phyloP scores from a whole-genome alignment of 2,797 vertebrate genomes.

The Pagetopsis macropterus region DNA sequence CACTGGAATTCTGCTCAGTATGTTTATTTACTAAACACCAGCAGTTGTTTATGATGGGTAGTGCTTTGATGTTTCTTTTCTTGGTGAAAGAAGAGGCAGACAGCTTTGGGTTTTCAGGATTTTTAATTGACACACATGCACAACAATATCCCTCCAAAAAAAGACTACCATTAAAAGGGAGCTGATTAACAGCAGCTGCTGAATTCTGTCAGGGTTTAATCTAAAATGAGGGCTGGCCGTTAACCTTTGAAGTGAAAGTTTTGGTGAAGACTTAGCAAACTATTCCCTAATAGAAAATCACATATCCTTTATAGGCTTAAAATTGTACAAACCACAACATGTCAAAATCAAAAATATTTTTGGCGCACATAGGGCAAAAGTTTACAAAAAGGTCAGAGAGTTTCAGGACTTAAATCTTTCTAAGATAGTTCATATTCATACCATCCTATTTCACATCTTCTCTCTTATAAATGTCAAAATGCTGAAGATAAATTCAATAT shows the following conservation, averaged over 20 bases:
- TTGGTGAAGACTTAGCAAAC: conserved; percentile 14
- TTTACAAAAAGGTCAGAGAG: conserved; percentile 20
- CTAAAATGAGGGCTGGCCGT: conserved; percentile 9
- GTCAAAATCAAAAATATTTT: conserved; percentile 16
- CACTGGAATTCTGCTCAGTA: conserved; percentile 23
- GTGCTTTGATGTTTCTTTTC: conserved; percentile 27
- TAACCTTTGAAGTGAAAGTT: conserved; percentile 20
- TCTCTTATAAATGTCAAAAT: conserved; percentile 61
- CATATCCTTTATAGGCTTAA: not conserved
- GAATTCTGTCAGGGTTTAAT: conserved; percentile 36
- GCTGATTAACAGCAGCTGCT: conserved; percentile 7
- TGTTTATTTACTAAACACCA: conserved; percentile 42
- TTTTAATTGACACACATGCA: conserved; percentile 36
- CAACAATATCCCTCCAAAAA: conserved; percentile 20
- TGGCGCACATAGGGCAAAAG: conserved; percentile 13
- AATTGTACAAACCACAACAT: conserved; percentile 9
- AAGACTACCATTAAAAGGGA: conserved; percentile 11
- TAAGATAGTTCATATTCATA: conserved; percentile 9
- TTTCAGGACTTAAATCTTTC: conserved; percentile 29
- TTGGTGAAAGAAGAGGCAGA: conserved; percentile 9
- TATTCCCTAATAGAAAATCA: conserved; percentile 9
- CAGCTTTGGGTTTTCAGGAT: conserved; percentile 18
- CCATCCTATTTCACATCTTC: not conserved
- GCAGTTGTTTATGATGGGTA: conserved; percentile 24
- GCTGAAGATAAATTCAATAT: conserved; percentile 46